phyloP scores from a whole-genome alignment of 1,140 invertebrate genomes.

The Tachypleus tridentatus region DNA sequence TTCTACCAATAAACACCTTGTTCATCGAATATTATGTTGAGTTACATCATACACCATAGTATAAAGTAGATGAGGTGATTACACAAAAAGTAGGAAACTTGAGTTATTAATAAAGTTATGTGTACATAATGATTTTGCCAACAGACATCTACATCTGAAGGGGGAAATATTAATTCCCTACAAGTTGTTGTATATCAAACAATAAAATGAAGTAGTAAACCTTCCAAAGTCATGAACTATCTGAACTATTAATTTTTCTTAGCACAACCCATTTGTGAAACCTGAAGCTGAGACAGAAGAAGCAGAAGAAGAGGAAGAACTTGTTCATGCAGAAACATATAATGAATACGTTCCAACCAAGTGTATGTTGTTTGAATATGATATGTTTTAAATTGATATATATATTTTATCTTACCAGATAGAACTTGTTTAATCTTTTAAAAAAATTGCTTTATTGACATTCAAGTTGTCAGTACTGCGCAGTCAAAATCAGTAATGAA shows the following conservation, averaged over 20 bases:
- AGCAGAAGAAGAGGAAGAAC: slow-evolving; percentile 84
- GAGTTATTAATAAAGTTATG: too few relatives aligned
- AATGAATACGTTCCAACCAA: slow-evolving; percentile 95
- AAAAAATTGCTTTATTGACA: background rate
- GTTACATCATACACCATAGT: too few relatives aligned
- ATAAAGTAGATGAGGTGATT: too few relatives aligned
- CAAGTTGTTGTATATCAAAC: background rate
- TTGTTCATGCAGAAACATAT: slow-evolving; percentile 96
- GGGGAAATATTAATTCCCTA: background rate
- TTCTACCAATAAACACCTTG: too few relatives aligned
- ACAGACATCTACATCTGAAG: too few relatives aligned
- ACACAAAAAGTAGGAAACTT: too few relatives aligned
- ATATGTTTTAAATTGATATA: background rate
- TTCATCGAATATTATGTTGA: too few relatives aligned
- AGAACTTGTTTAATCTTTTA: too few relatives aligned
- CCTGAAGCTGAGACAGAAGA: slow-evolving; percentile 30
- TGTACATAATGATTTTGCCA: too few relatives aligned
- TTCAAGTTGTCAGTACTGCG: background rate
- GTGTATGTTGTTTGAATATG: slow-evolving; percentile 43
- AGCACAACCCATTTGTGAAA: slow-evolving; percentile 12
- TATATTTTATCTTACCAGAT: too few relatives aligned
- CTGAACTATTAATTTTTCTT: slow-evolving; percentile 3
- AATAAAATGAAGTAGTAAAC: background rate
- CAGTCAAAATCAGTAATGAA: background rate
- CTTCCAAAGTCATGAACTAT: background rate